Percentiles rank a stretch among this genome's conserved stretches.
Evolutionary conservation across 2,797 vertebrate species (phyloP).

Genomic region (Enteromius trimaculatus): DNA sequence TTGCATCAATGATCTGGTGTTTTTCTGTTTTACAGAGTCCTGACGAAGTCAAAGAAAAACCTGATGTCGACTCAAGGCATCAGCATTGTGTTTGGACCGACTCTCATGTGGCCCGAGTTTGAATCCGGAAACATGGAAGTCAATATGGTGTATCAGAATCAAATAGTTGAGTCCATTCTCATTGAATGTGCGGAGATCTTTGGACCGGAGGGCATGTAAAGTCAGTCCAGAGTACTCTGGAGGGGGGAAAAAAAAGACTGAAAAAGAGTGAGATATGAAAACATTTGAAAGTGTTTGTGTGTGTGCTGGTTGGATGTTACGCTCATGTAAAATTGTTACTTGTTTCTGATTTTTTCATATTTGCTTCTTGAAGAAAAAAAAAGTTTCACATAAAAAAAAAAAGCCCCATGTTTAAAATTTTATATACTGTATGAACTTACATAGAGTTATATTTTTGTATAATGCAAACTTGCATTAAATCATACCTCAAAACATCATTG

Average conservation of each 20-base stretch:
- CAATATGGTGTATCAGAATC: slow-evolving; percentile 95
- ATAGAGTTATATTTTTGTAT: slow-evolving; percentile 29
- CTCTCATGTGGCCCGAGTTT: slow-evolving; percentile 89
- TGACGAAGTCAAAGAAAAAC: slow-evolving; percentile 84
- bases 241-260: neutral
- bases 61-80: slow-evolving; percentile 94
- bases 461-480: slow-evolving; percentile 18
- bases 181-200: slow-evolving; percentile 87
- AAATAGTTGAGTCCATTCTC: slow-evolving; percentile 92
- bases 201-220: slow-evolving; percentile 64
- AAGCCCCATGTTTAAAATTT: neutral
- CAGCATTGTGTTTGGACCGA: slow-evolving; percentile 94
- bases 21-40: slow-evolving; percentile 80
- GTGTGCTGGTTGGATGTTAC: neutral
- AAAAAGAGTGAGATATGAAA: neutral
- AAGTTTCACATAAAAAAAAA: slow-evolving; percentile 2
- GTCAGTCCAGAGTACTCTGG: slow-evolving; percentile 1
- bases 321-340: neutral
- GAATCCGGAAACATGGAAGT: slow-evolving; percentile 90
- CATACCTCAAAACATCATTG: slow-evolving; percentile 20
- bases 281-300: neutral
- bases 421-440: neutral
- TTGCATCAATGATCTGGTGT: neutral
- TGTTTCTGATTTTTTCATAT: neutral
- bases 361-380: slow-evolving; percentile 5